These are phyloP conservation scores for Seriola rivoliana DNA, from an alignment of 2,113 vertebrate species.

Conservation along the genomic window DNA sequence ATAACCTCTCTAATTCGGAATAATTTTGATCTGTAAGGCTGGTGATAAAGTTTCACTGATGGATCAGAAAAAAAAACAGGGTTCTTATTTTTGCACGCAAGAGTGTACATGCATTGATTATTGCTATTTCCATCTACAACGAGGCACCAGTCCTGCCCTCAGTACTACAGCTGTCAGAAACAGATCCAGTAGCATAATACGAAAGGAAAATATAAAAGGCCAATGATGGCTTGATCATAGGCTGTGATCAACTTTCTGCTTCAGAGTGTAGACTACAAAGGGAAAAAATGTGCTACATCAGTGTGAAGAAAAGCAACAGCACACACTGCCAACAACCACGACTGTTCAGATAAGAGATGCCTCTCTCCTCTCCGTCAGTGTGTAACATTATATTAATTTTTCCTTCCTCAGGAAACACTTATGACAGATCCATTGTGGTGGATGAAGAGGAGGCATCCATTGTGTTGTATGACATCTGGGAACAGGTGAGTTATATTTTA, in stretches of 20 bases:
- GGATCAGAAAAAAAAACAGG: background rate
- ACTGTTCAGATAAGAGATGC: background rate
- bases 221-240: slow-evolving; percentile 11
- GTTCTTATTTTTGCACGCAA: slow-evolving; percentile 38
- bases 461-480: slow-evolving; percentile 97
- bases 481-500: slow-evolving; percentile 88
- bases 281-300: background rate
- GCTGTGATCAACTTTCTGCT: slow-evolving; percentile 7
- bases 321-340: background rate
- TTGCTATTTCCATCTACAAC: slow-evolving; percentile 66
- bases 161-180: slow-evolving; percentile 47
- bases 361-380: background rate
- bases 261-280: slow-evolving; percentile 16
- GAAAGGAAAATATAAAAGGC: slow-evolving; percentile 43
- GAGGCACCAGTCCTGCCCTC: slow-evolving; percentile 31
- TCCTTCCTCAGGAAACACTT: slow-evolving; percentile 89
- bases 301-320: slow-evolving; percentile 17
- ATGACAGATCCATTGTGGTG: slow-evolving; percentile 93
- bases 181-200: slow-evolving; percentile 30
- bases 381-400: slow-evolving; percentile 47
- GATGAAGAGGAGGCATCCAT: slow-evolving; percentile 96
- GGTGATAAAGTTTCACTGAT: background rate
- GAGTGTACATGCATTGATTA: slow-evolving; percentile 63
- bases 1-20: background rate
- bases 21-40: background rate